phyloP scores from a whole-genome alignment of 2,113 vertebrate genomes.

The Shinisaurus crocodilurus region DNA sequence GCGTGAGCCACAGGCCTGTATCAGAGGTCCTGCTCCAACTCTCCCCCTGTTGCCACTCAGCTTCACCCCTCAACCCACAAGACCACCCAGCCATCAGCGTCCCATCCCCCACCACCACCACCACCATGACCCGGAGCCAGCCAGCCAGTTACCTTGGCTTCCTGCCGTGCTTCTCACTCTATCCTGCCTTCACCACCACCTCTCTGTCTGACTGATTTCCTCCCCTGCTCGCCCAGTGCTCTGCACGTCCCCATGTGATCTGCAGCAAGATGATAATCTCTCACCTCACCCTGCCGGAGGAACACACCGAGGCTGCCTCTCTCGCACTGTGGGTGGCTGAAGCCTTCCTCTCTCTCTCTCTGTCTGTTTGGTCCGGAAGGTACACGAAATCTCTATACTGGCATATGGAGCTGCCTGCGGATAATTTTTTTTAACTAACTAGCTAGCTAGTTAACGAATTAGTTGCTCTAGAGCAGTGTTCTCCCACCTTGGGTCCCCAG shows the following conservation, averaged over 20 bases:
- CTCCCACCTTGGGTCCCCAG: no score
- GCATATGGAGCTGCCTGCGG: no score
- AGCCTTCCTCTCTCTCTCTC: not conserved
- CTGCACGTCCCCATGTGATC: slow-evolving; percentile 39
- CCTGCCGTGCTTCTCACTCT: not conserved
- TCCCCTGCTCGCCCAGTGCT: slow-evolving; percentile 6
- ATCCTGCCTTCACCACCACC: not conserved
- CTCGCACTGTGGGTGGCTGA: not conserved
- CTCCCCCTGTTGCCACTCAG: not conserved
- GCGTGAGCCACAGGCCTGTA: no score
- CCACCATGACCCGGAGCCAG: not conserved
- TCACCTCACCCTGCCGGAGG: slow-evolving; percentile 38
- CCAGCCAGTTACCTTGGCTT: not conserved
- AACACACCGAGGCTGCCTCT: not conserved
- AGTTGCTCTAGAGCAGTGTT: no score
- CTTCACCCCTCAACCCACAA: not conserved
- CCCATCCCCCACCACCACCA: no score
- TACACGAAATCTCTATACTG: no score
- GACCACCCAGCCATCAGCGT: no score
- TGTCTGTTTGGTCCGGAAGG: not conserved
- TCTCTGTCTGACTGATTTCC: slow-evolving; percentile 2
- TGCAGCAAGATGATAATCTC: slow-evolving; percentile 38
- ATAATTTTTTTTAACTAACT: no score
- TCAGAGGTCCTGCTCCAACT: not conserved
- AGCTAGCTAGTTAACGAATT: no score